Base-by-base conservation (phyloP, 2,888 invertebrate species). In the Ptychoptera albimana region DNA sequence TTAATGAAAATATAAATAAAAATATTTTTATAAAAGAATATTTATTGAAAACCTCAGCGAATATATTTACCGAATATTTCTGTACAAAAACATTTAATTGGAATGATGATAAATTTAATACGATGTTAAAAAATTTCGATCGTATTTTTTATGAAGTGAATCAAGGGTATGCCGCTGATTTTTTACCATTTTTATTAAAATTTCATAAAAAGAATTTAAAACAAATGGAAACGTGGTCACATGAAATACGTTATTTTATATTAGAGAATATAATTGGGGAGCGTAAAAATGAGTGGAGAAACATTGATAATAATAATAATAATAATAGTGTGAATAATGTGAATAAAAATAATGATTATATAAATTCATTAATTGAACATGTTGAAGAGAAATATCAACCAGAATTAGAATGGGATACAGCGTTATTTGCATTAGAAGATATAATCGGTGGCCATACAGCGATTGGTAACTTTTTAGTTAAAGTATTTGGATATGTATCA, bases 121-220 rank as follows among this genome's bases (percentile, higher is more conserved):
- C 61, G 23, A 68, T 75, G 60, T 60, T 76, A 1, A 54, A 61
- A 15, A 69, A 71, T 51, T 79, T 75, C 53, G 78, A 79, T 54
- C 69, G 69, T 35, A 70, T 79, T 39, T 79, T 79, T 58, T 75
- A 69, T 59, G 77, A 79, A 55, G 74, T 79, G 8, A 79, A 79
- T 57, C 75, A 76, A 57, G 77, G 77, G 2, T 77, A 76, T 56
- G 73, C 74, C 0, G 74, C 75, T 0, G 79, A 79, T 54, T 78
- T 79, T 50, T 59, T 79, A 41, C 78, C 78, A 0, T 71, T 72
- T 53, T 53, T 78, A n/a, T 58, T 72, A 55, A 73, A 73, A 0
- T 58, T 76, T 2, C 72, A 74, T 50, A 53, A 55, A 8, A 56
- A 62, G 2, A 71, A 74, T 49, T 58, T 77, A 52, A 58, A 62